Percentiles rank a stretch among this genome's conserved stretches.
Evolutionary conservation across 2,113 vertebrate species (phyloP).

Genomic region (Bubo scandiacus): DNA sequence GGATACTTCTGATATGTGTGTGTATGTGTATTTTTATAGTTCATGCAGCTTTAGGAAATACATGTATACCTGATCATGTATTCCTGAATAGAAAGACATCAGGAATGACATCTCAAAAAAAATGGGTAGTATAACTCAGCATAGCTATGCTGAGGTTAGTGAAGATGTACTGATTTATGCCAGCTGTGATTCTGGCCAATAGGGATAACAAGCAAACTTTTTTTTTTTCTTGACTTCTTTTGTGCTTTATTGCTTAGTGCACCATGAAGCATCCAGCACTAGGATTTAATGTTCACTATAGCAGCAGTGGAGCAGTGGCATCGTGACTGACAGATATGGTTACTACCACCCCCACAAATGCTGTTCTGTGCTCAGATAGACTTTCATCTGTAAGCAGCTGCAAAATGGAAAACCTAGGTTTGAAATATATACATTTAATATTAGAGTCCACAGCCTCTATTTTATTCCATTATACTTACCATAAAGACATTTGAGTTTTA

Average conservation of each 20-base stretch:
- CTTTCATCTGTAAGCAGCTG: not conserved
- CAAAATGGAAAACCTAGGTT: not conserved
- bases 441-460: not conserved
- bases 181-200: not conserved
- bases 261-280: not conserved
- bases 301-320: not conserved
- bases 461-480: not conserved
- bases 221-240: not conserved
- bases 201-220: not conserved
- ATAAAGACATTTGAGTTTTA: not conserved
- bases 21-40: not conserved
- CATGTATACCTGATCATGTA: not conserved
- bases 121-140: not conserved
- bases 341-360: not conserved
- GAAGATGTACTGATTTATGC: not conserved
- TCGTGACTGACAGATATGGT: conserved; percentile 27
- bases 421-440: not conserved
- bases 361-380: not conserved
- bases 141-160: not conserved
- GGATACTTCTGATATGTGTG: not conserved
- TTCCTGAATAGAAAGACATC: not conserved
- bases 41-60: not conserved
- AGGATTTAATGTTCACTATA: conserved; percentile 29
- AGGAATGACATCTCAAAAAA: not conserved
- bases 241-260: not conserved